These are phyloP conservation scores for Potamarius usumacintae DNA, from an alignment of 2,113 vertebrate species.

Conservation along the genomic window DNA sequence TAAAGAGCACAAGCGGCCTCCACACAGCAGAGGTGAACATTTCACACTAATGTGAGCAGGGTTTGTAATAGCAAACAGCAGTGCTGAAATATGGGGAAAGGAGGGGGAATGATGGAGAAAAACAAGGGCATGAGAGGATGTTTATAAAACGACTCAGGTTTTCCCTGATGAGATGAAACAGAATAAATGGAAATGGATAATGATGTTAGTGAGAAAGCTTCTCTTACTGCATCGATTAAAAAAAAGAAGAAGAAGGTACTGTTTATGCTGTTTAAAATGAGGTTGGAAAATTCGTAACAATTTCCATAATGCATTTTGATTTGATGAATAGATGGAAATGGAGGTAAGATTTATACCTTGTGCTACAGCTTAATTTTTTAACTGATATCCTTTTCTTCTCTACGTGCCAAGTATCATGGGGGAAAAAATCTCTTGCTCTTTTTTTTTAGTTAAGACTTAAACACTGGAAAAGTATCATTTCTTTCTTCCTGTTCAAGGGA, in stretches of 20 bases:
- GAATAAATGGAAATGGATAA: neutral
- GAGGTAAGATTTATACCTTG: neutral
- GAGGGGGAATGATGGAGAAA: neutral
- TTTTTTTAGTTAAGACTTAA: neutral
- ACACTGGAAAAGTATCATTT: neutral
- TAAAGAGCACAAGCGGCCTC: constrained; percentile 15
- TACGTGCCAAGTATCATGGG: neutral
- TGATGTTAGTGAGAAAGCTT: neutral
- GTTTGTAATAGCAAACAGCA: constrained; percentile 17
- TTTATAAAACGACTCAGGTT: constrained; percentile 22
- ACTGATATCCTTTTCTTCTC: neutral
- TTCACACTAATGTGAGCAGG: constrained; percentile 14
- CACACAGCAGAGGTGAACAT: constrained; percentile 17
- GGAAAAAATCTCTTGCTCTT: too few species aligned
- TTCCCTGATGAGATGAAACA: constrained; percentile 2
- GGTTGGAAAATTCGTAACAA: neutral
- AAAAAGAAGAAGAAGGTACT: neutral
- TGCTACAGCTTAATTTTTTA: neutral
- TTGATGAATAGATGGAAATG: neutral
- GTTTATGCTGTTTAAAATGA: neutral
- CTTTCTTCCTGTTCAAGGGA: neutral
- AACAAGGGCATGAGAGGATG: neutral
- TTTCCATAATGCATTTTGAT: neutral
- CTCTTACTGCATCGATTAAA: neutral
- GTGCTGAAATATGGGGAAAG: neutral